A percentile compares a stretch with the other conserved stretches of the same genome.
These are phyloP conservation scores for Cerastis rubricosa DNA, from an alignment of 2,888 invertebrate species.

Conservation along the genomic window DNA sequence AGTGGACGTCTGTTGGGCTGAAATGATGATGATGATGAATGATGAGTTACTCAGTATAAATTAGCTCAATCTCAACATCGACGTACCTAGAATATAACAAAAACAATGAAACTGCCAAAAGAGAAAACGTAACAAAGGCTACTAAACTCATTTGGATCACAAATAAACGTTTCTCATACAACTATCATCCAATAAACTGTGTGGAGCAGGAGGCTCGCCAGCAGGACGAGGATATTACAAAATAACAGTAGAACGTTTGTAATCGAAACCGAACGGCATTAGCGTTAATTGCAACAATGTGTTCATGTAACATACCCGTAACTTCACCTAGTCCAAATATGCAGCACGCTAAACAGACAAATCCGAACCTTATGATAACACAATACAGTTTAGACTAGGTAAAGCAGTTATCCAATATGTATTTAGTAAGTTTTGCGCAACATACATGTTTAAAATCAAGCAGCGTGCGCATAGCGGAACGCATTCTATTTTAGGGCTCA, in stretches of 20 bases:
- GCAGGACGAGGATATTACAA: slow-evolving; percentile 78
- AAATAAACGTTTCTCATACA: slow-evolving; percentile 31
- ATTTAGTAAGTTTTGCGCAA: slow-evolving; percentile 73
- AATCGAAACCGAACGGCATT: slow-evolving; percentile 75
- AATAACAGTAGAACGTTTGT: slow-evolving; percentile 75
- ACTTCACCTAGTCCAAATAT: slow-evolving; percentile 62
- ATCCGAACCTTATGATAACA: slow-evolving; percentile 43
- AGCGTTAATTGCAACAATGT: slow-evolving; percentile 73
- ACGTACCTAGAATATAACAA: neutral
- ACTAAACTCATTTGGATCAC: slow-evolving; percentile 18
- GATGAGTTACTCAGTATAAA: neutral
- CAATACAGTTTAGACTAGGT: slow-evolving; percentile 50
- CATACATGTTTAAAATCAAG: slow-evolving; percentile 68
- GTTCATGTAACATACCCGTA: slow-evolving; percentile 72
- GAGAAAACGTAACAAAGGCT: slow-evolving; percentile 29
- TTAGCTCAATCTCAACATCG: neutral
- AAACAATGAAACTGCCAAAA: slow-evolving; percentile 24
- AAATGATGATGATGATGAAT: too few species aligned
- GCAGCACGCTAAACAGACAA: slow-evolving; percentile 25
- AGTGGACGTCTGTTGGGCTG: too few species aligned
- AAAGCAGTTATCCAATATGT: slow-evolving; percentile 50
- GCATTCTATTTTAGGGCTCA: slow-evolving; percentile 69
- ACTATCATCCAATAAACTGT: slow-evolving; percentile 31
- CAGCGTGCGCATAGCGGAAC: slow-evolving; percentile 72
- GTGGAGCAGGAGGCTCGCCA: slow-evolving; percentile 54